Evolutionary conservation across 2,797 vertebrate species (phyloP).

Genomic region (Characodon lateralis): DNA sequence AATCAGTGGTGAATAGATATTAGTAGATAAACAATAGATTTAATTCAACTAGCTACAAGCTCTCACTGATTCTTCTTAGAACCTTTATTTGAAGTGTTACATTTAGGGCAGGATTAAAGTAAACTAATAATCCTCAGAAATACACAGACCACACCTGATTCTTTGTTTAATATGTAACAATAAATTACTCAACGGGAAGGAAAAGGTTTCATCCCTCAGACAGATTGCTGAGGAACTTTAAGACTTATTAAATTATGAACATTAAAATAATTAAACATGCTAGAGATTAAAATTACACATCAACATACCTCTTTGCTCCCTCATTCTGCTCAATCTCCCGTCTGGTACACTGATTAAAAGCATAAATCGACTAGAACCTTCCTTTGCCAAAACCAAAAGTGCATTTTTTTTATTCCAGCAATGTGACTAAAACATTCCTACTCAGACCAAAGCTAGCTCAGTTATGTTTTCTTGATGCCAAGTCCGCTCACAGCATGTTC

Average conservation of each 20-base stretch:
- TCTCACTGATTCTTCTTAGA: not conserved
- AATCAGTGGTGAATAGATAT: not conserved
- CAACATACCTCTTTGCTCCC: conserved; percentile 23
- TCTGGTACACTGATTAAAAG: conserved; percentile 28
- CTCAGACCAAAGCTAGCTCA: conserved; percentile 66
- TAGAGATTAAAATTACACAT: not conserved
- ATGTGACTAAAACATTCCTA: conserved; percentile 67
- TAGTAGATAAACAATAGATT: not conserved
- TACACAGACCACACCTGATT: not conserved
- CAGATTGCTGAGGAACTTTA: too few species aligned
- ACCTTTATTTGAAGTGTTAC: not conserved
- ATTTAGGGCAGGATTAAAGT: not conserved
- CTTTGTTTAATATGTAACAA: not conserved
- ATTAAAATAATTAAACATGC: not conserved
- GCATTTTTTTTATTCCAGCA: conserved; percentile 41
- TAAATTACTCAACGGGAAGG: too few species aligned
- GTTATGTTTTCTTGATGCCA: conserved; percentile 58
- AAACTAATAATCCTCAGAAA: not conserved
- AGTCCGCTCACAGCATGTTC: conserved; percentile 35
- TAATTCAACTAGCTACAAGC: not conserved
- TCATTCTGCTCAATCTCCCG: conserved; percentile 12
- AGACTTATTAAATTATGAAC: too few species aligned
- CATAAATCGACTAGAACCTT: not conserved
- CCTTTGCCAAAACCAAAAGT: conserved; percentile 62
- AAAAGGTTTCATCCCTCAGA: too few species aligned